phyloP scores from a whole-genome alignment of 1,140 invertebrate genomes.

The Pseudomyrmex gracilis region DNA sequence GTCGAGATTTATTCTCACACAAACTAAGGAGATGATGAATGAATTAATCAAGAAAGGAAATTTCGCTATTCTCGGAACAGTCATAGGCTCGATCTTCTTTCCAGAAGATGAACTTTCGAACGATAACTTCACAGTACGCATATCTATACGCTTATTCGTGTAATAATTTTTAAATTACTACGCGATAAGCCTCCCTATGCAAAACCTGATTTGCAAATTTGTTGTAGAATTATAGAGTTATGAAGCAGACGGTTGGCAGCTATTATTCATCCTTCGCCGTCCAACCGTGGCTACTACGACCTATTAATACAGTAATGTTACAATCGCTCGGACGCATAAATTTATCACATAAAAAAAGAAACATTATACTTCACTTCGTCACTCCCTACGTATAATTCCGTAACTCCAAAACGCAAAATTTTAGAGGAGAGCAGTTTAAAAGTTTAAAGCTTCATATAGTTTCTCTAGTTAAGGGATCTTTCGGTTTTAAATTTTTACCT shows the following conservation, averaged over 20 bases:
- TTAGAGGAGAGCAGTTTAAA: too few species aligned
- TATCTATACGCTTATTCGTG: background rate
- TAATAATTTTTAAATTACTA: background rate
- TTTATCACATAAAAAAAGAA: background rate
- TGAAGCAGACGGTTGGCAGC: constrained; percentile 70
- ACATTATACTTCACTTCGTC: too few species aligned
- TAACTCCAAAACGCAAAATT: too few species aligned
- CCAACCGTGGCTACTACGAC: constrained; percentile 78
- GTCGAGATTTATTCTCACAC: constrained; percentile 55
- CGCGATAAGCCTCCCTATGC: background rate
- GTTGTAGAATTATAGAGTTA: constrained; percentile 73
- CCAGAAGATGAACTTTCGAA: constrained; percentile 68
- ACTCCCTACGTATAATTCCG: too few species aligned
- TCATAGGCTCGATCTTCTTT: constrained; percentile 74
- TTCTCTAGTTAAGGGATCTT: too few species aligned
- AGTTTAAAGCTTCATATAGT: too few species aligned
- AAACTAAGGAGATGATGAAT: constrained; percentile 30
- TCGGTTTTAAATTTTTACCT: too few species aligned
- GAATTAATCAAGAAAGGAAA: constrained; percentile 66
- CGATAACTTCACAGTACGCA: constrained; percentile 73
- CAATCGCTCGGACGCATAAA: background rate
- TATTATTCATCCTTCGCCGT: constrained; percentile 77
- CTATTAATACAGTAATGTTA: constrained; percentile 75
- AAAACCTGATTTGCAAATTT: constrained; percentile 47
- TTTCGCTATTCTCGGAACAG: constrained; percentile 74